Conservation (phyloP, 1,140 invertebrate genomes). For the Venturia canescens region DNA sequence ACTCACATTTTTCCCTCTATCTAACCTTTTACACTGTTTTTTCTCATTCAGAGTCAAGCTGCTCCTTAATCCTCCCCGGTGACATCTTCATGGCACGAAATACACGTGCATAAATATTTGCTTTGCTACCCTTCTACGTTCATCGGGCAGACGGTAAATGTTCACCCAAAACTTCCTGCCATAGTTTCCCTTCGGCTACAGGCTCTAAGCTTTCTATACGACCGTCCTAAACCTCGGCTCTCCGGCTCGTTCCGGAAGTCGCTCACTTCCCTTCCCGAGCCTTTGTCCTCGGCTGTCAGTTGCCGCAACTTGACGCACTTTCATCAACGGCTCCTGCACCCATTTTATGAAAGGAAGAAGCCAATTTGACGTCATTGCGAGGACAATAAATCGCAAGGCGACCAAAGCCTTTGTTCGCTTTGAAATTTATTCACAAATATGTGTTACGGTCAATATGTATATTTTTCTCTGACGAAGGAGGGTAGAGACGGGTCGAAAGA, state of each 20-base stretch:
- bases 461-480: too few relatives aligned
- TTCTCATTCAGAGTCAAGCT: neutral
- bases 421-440: too few relatives aligned
- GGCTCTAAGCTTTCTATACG: slow-evolving; percentile 1
- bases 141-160: neutral
- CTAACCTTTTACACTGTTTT: neutral
- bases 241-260: neutral
- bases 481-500: too few relatives aligned
- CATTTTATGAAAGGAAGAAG: neutral
- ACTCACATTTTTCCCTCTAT: neutral
- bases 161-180: slow-evolving; percentile 7
- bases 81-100: neutral
- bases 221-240: neutral
- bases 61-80: neutral
- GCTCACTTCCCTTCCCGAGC: neutral
- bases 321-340: neutral
- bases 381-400: too few relatives aligned
- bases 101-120: neutral
- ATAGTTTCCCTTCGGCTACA: neutral
- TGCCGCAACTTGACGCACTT: neutral
- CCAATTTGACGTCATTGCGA: neutral
- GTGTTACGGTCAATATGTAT: too few relatives aligned
- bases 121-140: neutral
- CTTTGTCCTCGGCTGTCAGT: neutral
- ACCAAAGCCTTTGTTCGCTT: too few relatives aligned